Percentiles rank a stretch among this genome's conserved stretches.
phyloP scores from a whole-genome alignment of 2,888 invertebrate species.

The Tromatobia lineatoria region DNA sequence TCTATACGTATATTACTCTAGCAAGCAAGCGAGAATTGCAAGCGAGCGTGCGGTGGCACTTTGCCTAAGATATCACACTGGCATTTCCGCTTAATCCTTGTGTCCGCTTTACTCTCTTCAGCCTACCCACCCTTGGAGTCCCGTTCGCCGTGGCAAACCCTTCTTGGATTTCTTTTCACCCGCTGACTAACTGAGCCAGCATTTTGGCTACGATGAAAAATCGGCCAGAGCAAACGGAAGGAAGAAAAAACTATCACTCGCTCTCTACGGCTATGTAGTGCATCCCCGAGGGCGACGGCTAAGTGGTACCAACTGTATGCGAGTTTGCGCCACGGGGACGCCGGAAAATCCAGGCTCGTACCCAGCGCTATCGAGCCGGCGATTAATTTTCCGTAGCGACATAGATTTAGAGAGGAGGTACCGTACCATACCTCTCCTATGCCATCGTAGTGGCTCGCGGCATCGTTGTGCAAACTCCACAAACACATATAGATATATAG shows the following conservation, averaged over 20 bases:
- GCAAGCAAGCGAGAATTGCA: slow-evolving; percentile 46
- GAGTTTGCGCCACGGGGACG: slow-evolving; percentile 56
- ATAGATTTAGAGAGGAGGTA: slow-evolving; percentile 70
- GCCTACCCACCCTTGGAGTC: background rate
- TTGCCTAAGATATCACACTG: slow-evolving; percentile 61
- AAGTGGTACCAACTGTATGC: slow-evolving; percentile 45
- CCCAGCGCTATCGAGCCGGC: slow-evolving; percentile 73
- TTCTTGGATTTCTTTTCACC: slow-evolving; percentile 56
- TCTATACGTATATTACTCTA: slow-evolving; percentile 27
- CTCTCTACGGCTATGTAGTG: background rate
- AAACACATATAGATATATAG: slow-evolving; percentile 16
- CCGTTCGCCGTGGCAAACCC: slow-evolving; percentile 31
- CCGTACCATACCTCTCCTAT: slow-evolving; percentile 32
- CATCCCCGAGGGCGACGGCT: slow-evolving; percentile 37
- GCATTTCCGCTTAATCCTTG: slow-evolving; percentile 50
- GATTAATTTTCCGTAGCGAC: slow-evolving; percentile 77
- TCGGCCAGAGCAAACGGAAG: slow-evolving; percentile 61
- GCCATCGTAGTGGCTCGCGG: slow-evolving; percentile 41
- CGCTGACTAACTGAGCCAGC: slow-evolving; percentile 53
- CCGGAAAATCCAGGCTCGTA: slow-evolving; percentile 72
- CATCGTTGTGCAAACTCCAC: slow-evolving; percentile 44
- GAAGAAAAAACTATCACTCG: slow-evolving; percentile 47
- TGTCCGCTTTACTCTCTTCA: slow-evolving; percentile 24
- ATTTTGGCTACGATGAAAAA: slow-evolving; percentile 67
- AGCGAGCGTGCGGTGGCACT: slow-evolving; percentile 52